phyloP scores from a whole-genome alignment of 1,140 invertebrate genomes.

The Nylanderia fulva region DNA sequence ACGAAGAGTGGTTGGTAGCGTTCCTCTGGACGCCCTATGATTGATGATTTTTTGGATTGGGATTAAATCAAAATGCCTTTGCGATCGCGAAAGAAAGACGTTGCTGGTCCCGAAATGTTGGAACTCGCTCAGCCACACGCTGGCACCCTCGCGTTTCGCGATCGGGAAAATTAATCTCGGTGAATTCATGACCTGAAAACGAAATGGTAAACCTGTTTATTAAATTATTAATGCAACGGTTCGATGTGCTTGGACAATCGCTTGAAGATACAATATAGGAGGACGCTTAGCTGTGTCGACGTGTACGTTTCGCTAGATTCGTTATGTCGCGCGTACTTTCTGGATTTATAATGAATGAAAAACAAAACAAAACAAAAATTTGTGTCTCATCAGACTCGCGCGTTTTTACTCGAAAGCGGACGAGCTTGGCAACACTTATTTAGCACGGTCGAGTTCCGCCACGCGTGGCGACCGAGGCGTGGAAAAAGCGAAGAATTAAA shows the following conservation, averaged over 20 bases:
- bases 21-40: constrained; percentile 41
- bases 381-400: neutral
- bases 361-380: no score
- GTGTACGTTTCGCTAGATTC: constrained; percentile 66
- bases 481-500: constrained; percentile 41
- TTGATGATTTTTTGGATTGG: constrained; percentile 36
- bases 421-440: constrained; percentile 29
- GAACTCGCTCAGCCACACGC: neutral
- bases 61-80: constrained; percentile 1
- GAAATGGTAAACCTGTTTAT: neutral
- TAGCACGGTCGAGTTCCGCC: constrained; percentile 39
- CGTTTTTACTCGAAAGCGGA: constrained; percentile 19
- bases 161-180: neutral
- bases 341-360: neutral
- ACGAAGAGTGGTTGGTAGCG: constrained; percentile 23
- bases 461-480: constrained; percentile 37
- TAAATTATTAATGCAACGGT: constrained; percentile 26
- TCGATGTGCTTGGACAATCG: constrained; percentile 45
- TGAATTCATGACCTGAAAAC: neutral
- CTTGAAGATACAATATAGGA: neutral
- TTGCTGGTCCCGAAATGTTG: constrained; percentile 22
- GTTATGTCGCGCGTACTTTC: neutral
- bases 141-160: constrained; percentile 1
- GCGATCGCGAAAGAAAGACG: constrained; percentile 12
- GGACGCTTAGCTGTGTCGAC: constrained; percentile 44